These are phyloP conservation scores for Desmodus rotundus DNA, from an alignment of 2,113 vertebrate species.

Conservation along the genomic window DNA sequence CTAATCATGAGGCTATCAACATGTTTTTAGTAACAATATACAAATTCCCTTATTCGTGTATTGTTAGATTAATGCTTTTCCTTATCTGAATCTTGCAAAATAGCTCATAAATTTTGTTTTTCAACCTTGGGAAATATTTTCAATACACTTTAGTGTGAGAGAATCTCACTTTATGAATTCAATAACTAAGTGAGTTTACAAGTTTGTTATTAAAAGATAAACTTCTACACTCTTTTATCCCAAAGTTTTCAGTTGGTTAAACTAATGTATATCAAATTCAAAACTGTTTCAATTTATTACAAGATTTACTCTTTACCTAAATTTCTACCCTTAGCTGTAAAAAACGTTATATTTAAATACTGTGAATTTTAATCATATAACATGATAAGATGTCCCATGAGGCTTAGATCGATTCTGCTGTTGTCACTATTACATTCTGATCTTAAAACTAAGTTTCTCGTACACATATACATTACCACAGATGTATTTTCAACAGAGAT, in stretches of 20 bases:
- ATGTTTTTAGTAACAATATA: not conserved
- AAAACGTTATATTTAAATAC: not conserved
- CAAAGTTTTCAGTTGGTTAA: not conserved
- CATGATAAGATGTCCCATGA: not conserved
- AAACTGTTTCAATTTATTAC: not conserved
- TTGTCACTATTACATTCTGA: not conserved
- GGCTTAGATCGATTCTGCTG: not conserved
- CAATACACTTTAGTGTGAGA: not conserved
- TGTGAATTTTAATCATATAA: not conserved
- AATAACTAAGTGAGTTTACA: not conserved
- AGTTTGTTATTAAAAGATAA: not conserved
- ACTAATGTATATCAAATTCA: not conserved
- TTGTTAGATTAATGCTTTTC: not conserved
- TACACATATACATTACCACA: not conserved
- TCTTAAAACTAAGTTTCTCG: not conserved
- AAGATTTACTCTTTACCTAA: not conserved
- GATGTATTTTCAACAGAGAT: not conserved
- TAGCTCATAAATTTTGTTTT: not conserved
- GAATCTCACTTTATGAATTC: not conserved
- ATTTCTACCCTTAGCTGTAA: not conserved
- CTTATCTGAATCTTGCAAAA: not conserved
- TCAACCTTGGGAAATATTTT: not conserved
- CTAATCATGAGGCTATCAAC: not conserved
- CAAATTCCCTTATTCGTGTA: not conserved
- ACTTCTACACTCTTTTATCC: not conserved